Evolutionary conservation across 2,113 vertebrate species (phyloP).

Genomic region (Muscicapa adusta): DNA sequence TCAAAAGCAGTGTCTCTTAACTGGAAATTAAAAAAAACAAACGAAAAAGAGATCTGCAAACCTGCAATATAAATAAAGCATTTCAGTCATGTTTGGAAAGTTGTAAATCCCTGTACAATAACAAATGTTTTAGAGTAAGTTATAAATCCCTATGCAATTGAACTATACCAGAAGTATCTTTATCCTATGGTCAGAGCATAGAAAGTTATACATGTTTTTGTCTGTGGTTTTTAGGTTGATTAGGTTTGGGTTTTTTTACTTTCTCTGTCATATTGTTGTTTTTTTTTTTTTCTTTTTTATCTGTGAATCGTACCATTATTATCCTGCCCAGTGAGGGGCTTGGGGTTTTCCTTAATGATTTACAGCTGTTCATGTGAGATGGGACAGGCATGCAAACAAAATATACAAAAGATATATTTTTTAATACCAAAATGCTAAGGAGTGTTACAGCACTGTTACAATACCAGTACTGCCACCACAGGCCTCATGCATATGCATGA

Average conservation of each 20-base stretch:
- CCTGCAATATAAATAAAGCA: neutral
- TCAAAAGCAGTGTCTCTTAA: neutral
- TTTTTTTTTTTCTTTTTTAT: neutral
- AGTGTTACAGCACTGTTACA: neutral
- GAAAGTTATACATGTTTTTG: neutral
- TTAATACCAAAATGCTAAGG: neutral
- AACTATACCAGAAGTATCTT: neutral
- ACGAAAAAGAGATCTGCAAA: neutral
- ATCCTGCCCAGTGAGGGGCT: neutral
- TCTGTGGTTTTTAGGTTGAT: neutral
- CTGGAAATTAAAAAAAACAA: accelerated
- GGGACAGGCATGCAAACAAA: neutral
- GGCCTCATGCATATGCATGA: neutral
- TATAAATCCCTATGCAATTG: neutral
- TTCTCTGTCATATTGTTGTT: neutral
- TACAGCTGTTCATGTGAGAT: constrained; percentile 37
- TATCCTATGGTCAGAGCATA: neutral
- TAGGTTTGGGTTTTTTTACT: neutral
- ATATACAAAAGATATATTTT: neutral
- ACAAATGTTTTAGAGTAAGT: neutral
- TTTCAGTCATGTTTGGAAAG: neutral
- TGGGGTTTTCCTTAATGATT: neutral
- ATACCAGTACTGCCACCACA: neutral
- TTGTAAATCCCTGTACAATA: neutral
- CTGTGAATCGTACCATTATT: neutral